These are phyloP conservation scores for Lutraria lutraria DNA, from an alignment of 2,888 invertebrate genomes.

Conservation along the genomic window DNA sequence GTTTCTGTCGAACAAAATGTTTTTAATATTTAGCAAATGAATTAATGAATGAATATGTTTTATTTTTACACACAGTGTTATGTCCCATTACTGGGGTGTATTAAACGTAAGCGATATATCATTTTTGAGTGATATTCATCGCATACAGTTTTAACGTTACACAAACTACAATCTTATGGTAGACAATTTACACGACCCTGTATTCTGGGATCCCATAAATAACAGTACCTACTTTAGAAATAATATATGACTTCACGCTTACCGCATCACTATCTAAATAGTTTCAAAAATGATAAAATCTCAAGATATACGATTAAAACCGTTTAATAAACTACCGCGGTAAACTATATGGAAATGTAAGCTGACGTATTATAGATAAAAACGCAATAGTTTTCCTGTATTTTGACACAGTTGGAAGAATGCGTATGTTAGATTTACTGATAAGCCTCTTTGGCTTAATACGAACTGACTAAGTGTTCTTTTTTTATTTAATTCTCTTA, in stretches of 20 bases:
- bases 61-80: too few species aligned
- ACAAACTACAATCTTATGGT: not conserved
- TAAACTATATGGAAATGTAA: conserved; percentile 67
- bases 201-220: conserved; percentile 30
- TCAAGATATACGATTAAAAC: conserved; percentile 60
- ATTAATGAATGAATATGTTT: too few species aligned
- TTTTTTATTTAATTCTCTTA: conserved; percentile 61
- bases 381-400: conserved; percentile 61
- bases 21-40: too few species aligned
- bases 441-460: conserved; percentile 59
- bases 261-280: conserved; percentile 57
- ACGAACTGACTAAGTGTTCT: conserved; percentile 54
- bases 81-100: too few species aligned
- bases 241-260: conserved; percentile 48
- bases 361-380: conserved; percentile 66
- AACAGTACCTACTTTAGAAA: conserved; percentile 40
- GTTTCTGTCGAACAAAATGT: too few species aligned
- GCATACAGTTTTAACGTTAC: not conserved
- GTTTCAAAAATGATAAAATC: conserved; percentile 54
- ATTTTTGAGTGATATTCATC: not conserved
- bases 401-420: conserved; percentile 67
- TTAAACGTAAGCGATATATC: not conserved
- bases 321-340: conserved; percentile 63
- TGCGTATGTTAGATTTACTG: conserved; percentile 57
- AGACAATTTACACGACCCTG: not conserved